phyloP scores from a whole-genome alignment of 2,113 vertebrate species.

The Periophthalmus modestus region DNA sequence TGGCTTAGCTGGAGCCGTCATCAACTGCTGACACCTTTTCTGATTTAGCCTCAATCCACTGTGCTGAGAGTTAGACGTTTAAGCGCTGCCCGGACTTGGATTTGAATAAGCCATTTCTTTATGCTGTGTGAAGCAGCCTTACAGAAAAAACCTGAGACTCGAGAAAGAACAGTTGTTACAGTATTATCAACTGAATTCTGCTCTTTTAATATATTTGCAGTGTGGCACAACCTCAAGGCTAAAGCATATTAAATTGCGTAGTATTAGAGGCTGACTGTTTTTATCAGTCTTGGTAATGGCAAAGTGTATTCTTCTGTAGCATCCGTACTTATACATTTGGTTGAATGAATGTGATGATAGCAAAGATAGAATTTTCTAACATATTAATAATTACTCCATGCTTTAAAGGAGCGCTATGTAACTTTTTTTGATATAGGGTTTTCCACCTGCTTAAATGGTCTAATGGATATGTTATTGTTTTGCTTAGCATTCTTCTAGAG shows the following conservation, averaged over 20 bases:
- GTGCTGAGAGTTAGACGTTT: slow-evolving; percentile 61
- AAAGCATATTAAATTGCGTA: slow-evolving; percentile 71
- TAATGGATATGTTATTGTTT: too few species aligned
- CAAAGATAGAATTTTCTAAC: background rate
- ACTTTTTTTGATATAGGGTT: too few species aligned
- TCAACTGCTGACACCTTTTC: slow-evolving; percentile 59
- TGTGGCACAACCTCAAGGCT: slow-evolving; percentile 75
- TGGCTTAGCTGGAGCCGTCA: slow-evolving; percentile 61
- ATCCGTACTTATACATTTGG: background rate
- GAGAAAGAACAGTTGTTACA: slow-evolving; percentile 74
- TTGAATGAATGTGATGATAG: background rate
- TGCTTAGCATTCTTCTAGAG: too few species aligned
- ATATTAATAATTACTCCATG: background rate
- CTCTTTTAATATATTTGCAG: slow-evolving; percentile 70
- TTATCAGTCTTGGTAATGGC: slow-evolving; percentile 46
- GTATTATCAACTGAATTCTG: slow-evolving; percentile 64
- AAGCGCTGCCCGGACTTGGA: slow-evolving; percentile 58
- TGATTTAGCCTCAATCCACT: slow-evolving; percentile 67
- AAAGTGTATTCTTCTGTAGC: slow-evolving; percentile 57
- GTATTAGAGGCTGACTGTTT: slow-evolving; percentile 63
- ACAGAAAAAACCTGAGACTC: slow-evolving; percentile 60
- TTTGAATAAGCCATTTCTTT: slow-evolving; percentile 79
- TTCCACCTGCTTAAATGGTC: too few species aligned
- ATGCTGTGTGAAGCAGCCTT: slow-evolving; percentile 71
- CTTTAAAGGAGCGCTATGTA: too few species aligned